Base-by-base conservation (phyloP, 2,113 vertebrate genomes). In the Colinus virginianus region DNA sequence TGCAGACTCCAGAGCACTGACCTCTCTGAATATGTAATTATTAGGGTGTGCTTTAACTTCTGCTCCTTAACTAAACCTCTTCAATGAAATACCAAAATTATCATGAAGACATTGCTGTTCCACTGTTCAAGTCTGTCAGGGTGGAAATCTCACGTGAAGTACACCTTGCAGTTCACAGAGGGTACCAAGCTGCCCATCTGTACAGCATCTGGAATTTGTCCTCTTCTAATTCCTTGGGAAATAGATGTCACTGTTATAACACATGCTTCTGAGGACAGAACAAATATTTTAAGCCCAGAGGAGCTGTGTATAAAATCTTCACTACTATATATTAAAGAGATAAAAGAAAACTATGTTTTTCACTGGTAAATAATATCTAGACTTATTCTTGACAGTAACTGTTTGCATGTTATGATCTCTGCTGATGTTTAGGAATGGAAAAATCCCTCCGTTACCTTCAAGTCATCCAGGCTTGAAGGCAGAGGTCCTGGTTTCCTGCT, bases 391-490 rank as follows among this genome's bases (percentile, higher is more conserved):
- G 3, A 70, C 23, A 87, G 48, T 36, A 70, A 78, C 16, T 55
- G 26, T 78, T 68, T 62, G 17, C 32, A 90, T 38, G 23, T 78
- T 49, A 42, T 10, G 13, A n/a, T 17, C 30, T 66, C 66, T 5
- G 59, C 66, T 20, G 67, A 76, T 17, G 16, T 58, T 66, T 7
- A 53, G 7, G 7, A 64, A 42, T 8, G 21, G 75, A 53, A 10
- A 84, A 74, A 77, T 46, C n/a, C 28, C 20, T 55, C 25, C 58
- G 48, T 97, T 97, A 99, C 99, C 99, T 99, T 99, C 97, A 99
- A 97, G 89, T 99, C 99, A 49, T 99, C 99, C 98, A 99, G 76
- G 95, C 98, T 99, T n/a, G 98, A 96, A 21, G 99, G 99, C 7
- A 99, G 96, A 5, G 98, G 97, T 49, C 99, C 99, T 10, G 98